Evolutionary conservation across 1,140 invertebrate species (phyloP), one percentile per base, ranked within the genome.

Genomic region (Ceratina calcarata): DNA sequence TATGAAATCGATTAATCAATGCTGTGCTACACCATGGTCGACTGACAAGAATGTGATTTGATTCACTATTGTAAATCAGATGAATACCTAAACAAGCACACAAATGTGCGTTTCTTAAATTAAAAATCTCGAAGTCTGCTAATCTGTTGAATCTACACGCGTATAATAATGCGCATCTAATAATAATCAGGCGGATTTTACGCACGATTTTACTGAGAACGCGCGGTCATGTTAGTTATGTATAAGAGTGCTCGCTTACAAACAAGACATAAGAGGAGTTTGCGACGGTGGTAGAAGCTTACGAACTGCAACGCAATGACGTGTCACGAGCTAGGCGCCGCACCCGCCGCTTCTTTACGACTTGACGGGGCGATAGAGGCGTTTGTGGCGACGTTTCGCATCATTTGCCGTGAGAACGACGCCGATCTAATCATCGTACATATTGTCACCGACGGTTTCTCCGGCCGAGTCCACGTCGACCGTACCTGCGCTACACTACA

Each of bases 391-490:
- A 82, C 75, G 83, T 83, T 68, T 80, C 84, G 84, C 77, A 58
- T 86, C 89, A 89, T 90, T 88, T 90, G 85, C 84, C 64, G 74
- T 37, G 58, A 81, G 81, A 87, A 78, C 81, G 79, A 88, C 82
- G 86, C 78, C 79, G 83, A 85, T 89, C 84, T 88, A 89, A 90
- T 91, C 88, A 89, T 90, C 88, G 81, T 78, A 62, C 75, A 79
- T 80, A 90, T 89, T 87, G 87, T 89, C 82, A 73, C 18, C 27
- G n/a, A 13, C 32, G 55, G 55, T 58, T 66, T 53, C 22, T 16
- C 51, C 24, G 51, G 53, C 27, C 53, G 27, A 22, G 55, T 57
- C 55, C 16, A 57, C 27, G 37, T 51, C 27, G 27, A 32, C 2
- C 27, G 27, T 32, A 32, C 27, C 27, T 32, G 37, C 37, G 37